Percentiles rank a stretch among this genome's conserved stretches.
Conservation (phyloP, 2,797 vertebrate species). For the Discoglossus pictus region DNA sequence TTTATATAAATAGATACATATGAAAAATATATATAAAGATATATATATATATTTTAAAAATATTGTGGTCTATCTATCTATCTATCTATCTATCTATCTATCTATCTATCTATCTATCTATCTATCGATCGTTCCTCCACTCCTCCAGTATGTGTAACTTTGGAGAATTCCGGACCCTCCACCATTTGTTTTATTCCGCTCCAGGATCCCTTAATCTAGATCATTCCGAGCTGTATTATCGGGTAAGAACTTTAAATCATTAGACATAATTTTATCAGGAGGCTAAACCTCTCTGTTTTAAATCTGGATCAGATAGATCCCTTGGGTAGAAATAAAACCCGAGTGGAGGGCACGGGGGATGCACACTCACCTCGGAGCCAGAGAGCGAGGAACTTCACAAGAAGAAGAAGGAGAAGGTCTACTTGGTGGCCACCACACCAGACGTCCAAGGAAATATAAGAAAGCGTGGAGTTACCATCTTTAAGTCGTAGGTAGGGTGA, state of each 20-base stretch:
- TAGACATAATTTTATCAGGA: constrained; percentile 61
- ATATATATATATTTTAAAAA: no score
- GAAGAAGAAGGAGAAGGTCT: not conserved
- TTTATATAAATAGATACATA: no score
- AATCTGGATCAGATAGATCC: constrained; percentile 58
- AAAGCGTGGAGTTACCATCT: constrained; percentile 47
- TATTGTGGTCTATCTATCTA: not conserved
- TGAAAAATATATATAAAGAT: no score
- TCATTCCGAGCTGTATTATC: constrained; percentile 54
- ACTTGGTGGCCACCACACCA: constrained; percentile 17
- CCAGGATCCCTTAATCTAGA: constrained; percentile 47
- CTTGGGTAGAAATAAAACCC: constrained; percentile 30
- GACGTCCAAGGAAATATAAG: constrained; percentile 30
- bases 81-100: constrained; percentile 16
- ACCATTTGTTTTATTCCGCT: constrained; percentile 23
- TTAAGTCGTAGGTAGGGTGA: constrained; percentile 49
- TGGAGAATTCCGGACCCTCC: constrained; percentile 30
- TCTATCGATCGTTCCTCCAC: not conserved
- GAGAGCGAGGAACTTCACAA: not conserved
- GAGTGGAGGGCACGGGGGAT: constrained; percentile 8
- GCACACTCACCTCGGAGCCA: not conserved
- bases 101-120: constrained; percentile 9
- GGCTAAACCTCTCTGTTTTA: constrained; percentile 55
- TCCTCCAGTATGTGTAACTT: not conserved
- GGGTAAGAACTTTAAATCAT: constrained; percentile 59